Conservation (phyloP, 2,888 invertebrate genomes). For the Sepioteuthis lessoniana region DNA sequence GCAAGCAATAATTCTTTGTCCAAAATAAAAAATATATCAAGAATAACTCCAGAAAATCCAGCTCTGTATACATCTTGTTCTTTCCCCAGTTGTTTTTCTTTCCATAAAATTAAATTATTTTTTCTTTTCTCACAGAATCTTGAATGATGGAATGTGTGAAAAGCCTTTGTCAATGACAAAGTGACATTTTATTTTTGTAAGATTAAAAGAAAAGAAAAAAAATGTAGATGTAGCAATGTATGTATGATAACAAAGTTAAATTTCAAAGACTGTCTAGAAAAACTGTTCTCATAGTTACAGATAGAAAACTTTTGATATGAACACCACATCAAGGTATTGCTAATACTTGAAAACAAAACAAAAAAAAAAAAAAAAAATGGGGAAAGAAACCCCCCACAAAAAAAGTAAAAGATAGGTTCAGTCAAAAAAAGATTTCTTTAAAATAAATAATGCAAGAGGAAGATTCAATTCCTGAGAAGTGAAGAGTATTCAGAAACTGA, state of each 20-base stretch:
- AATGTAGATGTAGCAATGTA: background rate
- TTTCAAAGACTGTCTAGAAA: constrained; percentile 4
- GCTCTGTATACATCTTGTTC: background rate
- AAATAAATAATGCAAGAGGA: background rate
- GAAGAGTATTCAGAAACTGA: background rate
- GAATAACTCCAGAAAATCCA: background rate
- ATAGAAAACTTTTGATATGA: constrained; percentile 20
- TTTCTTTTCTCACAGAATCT: constrained; percentile 21
- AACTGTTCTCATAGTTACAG: background rate
- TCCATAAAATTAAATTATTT: background rate
- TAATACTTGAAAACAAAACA: background rate
- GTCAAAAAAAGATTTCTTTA: background rate
- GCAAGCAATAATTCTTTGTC: background rate
- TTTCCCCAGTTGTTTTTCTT: background rate
- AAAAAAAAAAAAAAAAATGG: too few species aligned
- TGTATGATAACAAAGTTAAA: background rate
- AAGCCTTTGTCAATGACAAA: background rate
- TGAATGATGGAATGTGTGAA: constrained; percentile 1
- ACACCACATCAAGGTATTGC: background rate
- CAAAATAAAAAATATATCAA: background rate
- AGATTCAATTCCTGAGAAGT: background rate
- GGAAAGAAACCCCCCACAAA: background rate
- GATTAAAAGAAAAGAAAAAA: background rate
- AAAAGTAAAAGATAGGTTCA: background rate
- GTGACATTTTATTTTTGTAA: background rate